Conservation (phyloP, 1,140 invertebrate species). For the Nephotettix cincticeps region DNA sequence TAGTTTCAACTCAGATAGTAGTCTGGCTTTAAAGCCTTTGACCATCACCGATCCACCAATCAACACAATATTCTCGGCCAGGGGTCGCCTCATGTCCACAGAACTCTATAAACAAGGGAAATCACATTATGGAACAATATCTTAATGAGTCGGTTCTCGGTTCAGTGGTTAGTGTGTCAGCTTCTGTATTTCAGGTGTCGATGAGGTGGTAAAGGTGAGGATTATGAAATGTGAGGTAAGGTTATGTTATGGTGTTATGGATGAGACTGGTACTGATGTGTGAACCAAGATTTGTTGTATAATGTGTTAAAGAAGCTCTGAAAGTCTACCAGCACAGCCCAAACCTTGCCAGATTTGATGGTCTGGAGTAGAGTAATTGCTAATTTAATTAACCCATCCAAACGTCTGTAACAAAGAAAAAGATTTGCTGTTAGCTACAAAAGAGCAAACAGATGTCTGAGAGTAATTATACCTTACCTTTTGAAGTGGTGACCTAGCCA, state of each 20-base stretch:
- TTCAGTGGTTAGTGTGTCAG: background rate
- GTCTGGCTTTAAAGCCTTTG: constrained; percentile 72
- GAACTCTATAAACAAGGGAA: constrained; percentile 57
- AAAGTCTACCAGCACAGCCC: too few species aligned
- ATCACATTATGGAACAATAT: background rate
- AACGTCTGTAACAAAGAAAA: too few species aligned
- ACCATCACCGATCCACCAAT: constrained; percentile 83
- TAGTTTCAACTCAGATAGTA: constrained; percentile 70
- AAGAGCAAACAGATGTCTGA: too few species aligned
- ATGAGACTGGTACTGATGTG: background rate
- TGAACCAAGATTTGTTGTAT: too few species aligned
- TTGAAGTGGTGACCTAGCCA: too few species aligned
- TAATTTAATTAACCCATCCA: too few species aligned
- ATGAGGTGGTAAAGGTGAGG: background rate
- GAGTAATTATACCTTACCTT: too few species aligned
- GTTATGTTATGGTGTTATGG: background rate
- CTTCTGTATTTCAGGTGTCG: background rate
- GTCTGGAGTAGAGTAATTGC: too few species aligned
- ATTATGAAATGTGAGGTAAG: background rate
- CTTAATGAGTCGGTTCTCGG: background rate
- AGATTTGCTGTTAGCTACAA: too few species aligned
- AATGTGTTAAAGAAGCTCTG: too few species aligned
- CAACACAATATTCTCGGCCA: constrained; percentile 81
- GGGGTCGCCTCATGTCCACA: constrained; percentile 66
- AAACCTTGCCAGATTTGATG: too few species aligned